A percentile compares a stretch with the other conserved stretches of the same genome.
Conservation (phyloP, 2,797 vertebrate species). For the Lagocephalus sceleratus region DNA sequence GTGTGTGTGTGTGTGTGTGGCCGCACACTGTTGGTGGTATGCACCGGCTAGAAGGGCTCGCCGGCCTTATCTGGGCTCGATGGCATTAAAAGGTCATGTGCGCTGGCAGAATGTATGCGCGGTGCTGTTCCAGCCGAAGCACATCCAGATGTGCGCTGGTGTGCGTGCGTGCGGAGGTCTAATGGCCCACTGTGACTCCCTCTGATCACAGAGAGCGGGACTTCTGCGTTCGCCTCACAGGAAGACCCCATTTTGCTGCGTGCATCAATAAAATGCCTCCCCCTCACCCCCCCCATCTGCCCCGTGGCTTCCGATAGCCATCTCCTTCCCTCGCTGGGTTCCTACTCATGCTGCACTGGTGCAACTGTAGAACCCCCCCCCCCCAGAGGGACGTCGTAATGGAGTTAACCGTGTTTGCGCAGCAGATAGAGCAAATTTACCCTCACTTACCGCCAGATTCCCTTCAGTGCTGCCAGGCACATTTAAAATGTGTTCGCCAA, state of each 20-base stretch:
- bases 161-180: constrained; percentile 53
- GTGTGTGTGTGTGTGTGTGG: constrained; percentile 12
- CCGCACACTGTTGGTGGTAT: constrained; percentile 18
- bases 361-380: constrained; percentile 45
- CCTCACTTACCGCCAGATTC: constrained; percentile 51
- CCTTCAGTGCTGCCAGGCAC: constrained; percentile 35
- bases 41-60: constrained; percentile 22
- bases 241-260: constrained; percentile 60
- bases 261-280: constrained; percentile 53
- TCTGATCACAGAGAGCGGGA: constrained; percentile 44
- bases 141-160: constrained; percentile 65
- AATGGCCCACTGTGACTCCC: constrained; percentile 57
- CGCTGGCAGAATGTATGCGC: constrained; percentile 37
- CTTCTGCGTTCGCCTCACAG: constrained; percentile 60
- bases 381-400: constrained; percentile 58
- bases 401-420: constrained; percentile 57
- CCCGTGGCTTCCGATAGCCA: constrained; percentile 65
- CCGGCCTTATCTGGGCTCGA: constrained; percentile 42
- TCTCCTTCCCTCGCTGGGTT: constrained; percentile 68
- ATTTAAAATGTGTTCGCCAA: constrained; percentile 23
- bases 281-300: constrained; percentile 24
- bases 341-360: constrained; percentile 57
- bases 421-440: constrained; percentile 62
- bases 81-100: constrained; percentile 56
- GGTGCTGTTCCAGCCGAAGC: constrained; percentile 46